These are phyloP conservation scores for Philopotamus ludificatus DNA, from an alignment of 1,140 invertebrate species.

Conservation along the genomic window DNA sequence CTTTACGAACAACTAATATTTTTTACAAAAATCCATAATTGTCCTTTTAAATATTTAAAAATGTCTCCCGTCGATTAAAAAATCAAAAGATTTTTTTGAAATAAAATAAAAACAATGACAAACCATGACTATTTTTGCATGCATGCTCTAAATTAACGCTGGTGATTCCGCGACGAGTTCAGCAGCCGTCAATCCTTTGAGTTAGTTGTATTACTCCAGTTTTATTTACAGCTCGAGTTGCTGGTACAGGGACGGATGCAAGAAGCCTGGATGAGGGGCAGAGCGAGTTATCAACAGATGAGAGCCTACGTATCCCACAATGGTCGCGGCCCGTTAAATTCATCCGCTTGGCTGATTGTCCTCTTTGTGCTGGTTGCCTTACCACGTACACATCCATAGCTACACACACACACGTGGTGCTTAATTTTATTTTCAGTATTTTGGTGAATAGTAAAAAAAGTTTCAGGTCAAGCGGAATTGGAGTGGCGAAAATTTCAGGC, in stretches of 20 bases:
- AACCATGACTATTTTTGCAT: too few relatives aligned
- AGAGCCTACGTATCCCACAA: slow-evolving; percentile 31
- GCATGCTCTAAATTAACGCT: too few relatives aligned
- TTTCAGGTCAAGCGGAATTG: too few relatives aligned
- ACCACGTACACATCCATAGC: neutral
- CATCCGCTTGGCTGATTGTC: slow-evolving; percentile 35
- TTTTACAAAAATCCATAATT: too few relatives aligned
- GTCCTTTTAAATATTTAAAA: too few relatives aligned
- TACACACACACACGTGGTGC: neutral
- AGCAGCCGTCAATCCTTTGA: neutral
- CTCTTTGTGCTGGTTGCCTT: slow-evolving; percentile 17
- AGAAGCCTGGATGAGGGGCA: neutral
- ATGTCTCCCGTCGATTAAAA: too few relatives aligned
- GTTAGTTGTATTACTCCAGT: neutral
- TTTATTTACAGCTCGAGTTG: neutral
- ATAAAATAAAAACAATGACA: too few relatives aligned
- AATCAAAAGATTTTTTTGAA: too few relatives aligned
- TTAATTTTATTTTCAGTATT: too few relatives aligned
- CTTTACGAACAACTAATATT: too few relatives aligned
- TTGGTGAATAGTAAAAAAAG: too few relatives aligned
- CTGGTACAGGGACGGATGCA: neutral
- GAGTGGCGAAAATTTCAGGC: too few relatives aligned
- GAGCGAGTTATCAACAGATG: slow-evolving; percentile 35
- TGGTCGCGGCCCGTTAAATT: slow-evolving; percentile 39
- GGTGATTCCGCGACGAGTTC: neutral